phyloP scores from a whole-genome alignment of 2,113 vertebrate species.

The Salvelinus alpinus region DNA sequence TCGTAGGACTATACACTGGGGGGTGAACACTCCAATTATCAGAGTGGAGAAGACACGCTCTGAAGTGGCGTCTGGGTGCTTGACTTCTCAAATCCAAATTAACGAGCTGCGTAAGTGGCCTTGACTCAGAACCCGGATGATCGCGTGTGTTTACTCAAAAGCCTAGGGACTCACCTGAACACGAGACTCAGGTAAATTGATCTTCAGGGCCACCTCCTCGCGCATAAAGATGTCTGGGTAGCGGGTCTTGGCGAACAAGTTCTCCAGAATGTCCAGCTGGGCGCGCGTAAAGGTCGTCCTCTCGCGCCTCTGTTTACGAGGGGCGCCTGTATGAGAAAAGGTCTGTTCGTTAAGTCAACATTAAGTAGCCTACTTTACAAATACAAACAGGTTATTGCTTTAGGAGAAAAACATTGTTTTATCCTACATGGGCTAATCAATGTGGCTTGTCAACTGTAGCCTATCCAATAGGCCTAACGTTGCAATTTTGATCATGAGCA shows the following conservation, averaged over 20 bases:
- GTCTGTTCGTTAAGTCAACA: not conserved
- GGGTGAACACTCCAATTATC: not conserved
- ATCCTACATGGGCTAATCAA: not conserved
- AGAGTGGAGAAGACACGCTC: not conserved
- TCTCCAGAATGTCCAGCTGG: constrained; percentile 93
- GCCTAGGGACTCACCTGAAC: constrained; percentile 82
- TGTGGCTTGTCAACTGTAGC: not conserved
- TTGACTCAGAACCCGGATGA: not conserved
- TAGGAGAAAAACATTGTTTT: not conserved
- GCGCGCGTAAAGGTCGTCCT: constrained; percentile 95
- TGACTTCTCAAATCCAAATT: not conserved
- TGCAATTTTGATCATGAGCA: not conserved
- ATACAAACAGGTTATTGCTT: too few relatives aligned
- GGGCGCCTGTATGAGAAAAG: constrained; percentile 77
- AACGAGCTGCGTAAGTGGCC: not conserved
- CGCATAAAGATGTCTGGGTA: constrained; percentile 99
- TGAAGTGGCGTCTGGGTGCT: constrained; percentile 1
- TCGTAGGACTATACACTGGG: not conserved
- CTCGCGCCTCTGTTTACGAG: constrained; percentile 94
- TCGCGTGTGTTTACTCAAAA: not conserved
- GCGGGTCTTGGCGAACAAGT: constrained; percentile 92
- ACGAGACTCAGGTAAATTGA: constrained; percentile 94
- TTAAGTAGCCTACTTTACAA: not conserved
- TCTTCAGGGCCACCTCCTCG: constrained; percentile 96
- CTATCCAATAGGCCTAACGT: not conserved